Conservation (phyloP, 2,888 invertebrate genomes). For the Allolobophora icterica region DNA sequence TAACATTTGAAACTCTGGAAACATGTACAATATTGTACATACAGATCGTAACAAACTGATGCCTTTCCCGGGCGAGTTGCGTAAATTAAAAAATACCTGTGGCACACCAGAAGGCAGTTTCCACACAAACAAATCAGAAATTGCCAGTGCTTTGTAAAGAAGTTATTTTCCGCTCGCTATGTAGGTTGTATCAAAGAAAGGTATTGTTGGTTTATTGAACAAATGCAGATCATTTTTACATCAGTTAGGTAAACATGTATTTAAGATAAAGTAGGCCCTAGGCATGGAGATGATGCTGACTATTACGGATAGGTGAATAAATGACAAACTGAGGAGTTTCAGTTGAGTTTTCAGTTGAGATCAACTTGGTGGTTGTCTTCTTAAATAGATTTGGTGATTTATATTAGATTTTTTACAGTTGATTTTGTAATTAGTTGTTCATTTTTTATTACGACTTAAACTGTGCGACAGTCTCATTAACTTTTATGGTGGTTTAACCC, state of each 20-base stretch:
- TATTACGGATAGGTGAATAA: not conserved
- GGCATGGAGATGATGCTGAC: not conserved
- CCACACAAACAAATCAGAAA: conserved; percentile 11
- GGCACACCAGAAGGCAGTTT: not conserved
- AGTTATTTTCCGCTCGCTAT: not conserved
- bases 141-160: conserved; percentile 3
- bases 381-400: not conserved
- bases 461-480: not conserved
- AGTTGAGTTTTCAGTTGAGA: not conserved
- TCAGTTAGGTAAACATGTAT: not conserved
- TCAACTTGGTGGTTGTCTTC: not conserved
- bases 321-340: not conserved
- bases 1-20: not conserved
- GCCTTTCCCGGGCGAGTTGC: not conserved
- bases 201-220: not conserved
- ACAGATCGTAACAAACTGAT: conserved; percentile 7
- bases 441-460: not conserved
- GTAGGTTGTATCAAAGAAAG: not conserved
- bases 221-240: not conserved
- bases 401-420: not conserved
- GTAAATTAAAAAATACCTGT: not conserved
- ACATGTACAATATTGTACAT: conserved; percentile 3
- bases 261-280: not conserved
- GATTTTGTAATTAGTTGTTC: not conserved
- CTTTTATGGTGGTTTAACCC: not conserved